Base-by-base conservation (phyloP, 1,140 invertebrate species). In the Nasonia giraulti region DNA sequence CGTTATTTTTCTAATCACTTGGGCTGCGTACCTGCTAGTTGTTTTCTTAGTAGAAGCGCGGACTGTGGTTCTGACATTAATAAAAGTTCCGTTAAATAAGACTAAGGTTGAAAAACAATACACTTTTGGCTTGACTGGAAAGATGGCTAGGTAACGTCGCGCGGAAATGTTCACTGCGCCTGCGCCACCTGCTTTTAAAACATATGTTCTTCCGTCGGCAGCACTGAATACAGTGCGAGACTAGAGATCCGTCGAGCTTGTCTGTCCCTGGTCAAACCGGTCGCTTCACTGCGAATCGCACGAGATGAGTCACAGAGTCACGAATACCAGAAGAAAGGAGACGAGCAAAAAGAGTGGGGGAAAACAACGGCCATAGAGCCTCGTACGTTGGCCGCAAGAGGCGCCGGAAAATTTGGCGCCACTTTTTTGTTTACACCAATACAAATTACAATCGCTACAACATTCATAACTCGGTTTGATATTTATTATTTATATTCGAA, bases 51-150 rank as follows among this genome's bases (percentile, higher is more conserved):
- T 94, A 98, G 94, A 94, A 98, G 96, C 93, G 97, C 96, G 92
- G 97, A 98, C 96, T 98, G 97, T 95, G 96, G 96, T 95, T 97
- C 96, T 96, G 97, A 97, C 97, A 97, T 97, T 96, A 96, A 96
- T 96, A 93, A 92, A 92, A 93, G 89, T 92, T 92, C 89, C 89
- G 90, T 92, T 92, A 92, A 93, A 92, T 93, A 91, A 92, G 90
- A 92, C 90, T 92, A 92, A 92, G 88, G 88, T 90, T 92, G 91
- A 90, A 92, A 92, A 93, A 93, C 91, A 92, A 92, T 92, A 62
- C 89, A 92, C 91, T 93, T 91, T 92, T 91, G 88, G 89, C 90
- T 92, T 90, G 90, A 92, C 91, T 91, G 90, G 87, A 91, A 92
- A 92, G 90, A 92, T 92, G 91, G 91, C 91, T 91, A 92, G 91